Evolutionary conservation across 2,888 invertebrate genomes (phyloP).

Genomic region (Uropetala carovei): DNA sequence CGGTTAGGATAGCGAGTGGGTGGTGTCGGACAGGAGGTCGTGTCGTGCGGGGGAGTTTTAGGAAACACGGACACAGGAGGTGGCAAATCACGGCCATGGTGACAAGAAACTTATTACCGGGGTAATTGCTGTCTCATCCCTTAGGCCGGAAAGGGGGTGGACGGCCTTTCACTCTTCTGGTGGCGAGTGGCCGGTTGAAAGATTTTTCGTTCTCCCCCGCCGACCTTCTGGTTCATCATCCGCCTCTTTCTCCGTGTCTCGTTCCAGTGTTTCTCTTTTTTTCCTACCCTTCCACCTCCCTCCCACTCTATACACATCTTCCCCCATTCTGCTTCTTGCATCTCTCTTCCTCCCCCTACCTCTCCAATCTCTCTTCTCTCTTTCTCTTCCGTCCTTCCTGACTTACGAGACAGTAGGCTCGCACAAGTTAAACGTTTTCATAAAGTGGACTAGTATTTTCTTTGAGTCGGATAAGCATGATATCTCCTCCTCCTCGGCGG

Average conservation of each 20-base stretch:
- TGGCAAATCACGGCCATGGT: conserved; percentile 21
- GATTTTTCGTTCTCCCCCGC: neutral
- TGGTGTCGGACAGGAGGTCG: neutral
- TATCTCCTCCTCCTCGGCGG: too few relatives aligned
- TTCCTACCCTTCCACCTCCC: neutral
- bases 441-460: too few relatives aligned
- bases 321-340: neutral
- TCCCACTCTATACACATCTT: neutral
- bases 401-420: too few relatives aligned
- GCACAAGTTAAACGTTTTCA: too few relatives aligned
- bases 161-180: neutral
- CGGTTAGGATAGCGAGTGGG: neutral
- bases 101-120: conserved; percentile 44
- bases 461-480: too few relatives aligned
- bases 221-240: neutral
- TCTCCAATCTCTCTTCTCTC: too few relatives aligned
- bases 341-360: neutral
- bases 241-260: neutral
- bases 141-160: neutral
- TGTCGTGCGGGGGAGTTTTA: conserved; percentile 31
- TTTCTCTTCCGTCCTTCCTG: too few relatives aligned
- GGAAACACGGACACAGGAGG: conserved; percentile 6
- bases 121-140: conserved; percentile 23
- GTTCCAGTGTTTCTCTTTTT: neutral
- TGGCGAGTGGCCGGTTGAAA: neutral